Percentiles rank a stretch among this genome's conserved stretches.
These are phyloP conservation scores for Drosophila punjabiensis DNA, from an alignment of 1,140 invertebrate species.

Conservation along the genomic window DNA sequence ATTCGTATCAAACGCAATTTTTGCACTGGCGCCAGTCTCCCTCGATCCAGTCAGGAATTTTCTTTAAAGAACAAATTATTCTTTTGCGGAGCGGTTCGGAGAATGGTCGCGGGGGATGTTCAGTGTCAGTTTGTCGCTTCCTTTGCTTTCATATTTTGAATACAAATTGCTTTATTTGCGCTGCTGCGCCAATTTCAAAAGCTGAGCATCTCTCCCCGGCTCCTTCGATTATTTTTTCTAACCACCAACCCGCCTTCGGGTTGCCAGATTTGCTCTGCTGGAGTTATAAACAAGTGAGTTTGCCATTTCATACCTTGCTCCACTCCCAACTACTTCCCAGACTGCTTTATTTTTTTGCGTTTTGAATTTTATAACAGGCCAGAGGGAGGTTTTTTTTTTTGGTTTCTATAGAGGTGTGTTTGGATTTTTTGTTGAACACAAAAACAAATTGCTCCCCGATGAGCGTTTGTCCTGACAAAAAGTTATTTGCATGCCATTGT, in stretches of 20 bases:
- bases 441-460: constrained; percentile 79
- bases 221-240: constrained; percentile 7
- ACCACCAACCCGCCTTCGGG: constrained; percentile 32
- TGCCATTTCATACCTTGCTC: constrained; percentile 69
- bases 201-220: neutral
- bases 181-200: constrained; percentile 75
- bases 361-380: constrained; percentile 73
- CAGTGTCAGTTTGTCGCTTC: constrained; percentile 69
- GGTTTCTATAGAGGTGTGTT: constrained; percentile 56
- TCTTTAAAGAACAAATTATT: constrained; percentile 57
- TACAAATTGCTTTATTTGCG: constrained; percentile 85
- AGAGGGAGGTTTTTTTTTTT: constrained; percentile 49
- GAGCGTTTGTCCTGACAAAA: constrained; percentile 66
- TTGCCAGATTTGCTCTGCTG: constrained; percentile 70
- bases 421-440: constrained; percentile 33
- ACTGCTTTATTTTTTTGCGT: constrained; percentile 21
- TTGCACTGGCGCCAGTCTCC: constrained; percentile 63
- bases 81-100: constrained; percentile 32
- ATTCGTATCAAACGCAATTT: constrained; percentile 48
- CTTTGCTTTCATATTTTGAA: constrained; percentile 83
- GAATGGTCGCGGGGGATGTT: constrained; percentile 26
- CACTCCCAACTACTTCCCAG: constrained; percentile 32
- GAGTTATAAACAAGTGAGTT: constrained; percentile 78
- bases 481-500: constrained; percentile 75
- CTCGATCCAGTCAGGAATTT: constrained; percentile 26